Evolutionary conservation across 2,113 vertebrate species (phyloP).

Genomic region (Microcebus murinus): DNA sequence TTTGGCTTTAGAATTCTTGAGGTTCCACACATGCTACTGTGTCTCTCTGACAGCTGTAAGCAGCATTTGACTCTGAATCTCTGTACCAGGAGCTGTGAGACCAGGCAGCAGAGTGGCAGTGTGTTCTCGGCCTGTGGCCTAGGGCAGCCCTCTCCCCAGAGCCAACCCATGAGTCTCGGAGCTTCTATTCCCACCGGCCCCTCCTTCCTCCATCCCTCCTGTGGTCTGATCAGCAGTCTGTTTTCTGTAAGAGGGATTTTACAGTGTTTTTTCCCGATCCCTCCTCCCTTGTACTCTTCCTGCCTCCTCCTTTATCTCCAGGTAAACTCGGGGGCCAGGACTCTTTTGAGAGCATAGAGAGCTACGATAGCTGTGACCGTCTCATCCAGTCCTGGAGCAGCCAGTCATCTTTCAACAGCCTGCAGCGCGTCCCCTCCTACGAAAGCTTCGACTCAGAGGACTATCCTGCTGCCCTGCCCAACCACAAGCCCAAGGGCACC

Average conservation of each 20-base stretch:
- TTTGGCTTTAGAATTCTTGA: conserved; percentile 4
- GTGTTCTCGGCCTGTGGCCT: too few relatives aligned
- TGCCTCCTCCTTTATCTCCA: conserved; percentile 73
- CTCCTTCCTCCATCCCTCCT: not conserved
- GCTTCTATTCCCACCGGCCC: not conserved
- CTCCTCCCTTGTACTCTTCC: conserved; percentile 56
- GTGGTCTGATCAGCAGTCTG: not conserved
- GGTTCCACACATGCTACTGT: not conserved
- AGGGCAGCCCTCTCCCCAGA: not conserved
- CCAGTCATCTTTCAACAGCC: conserved; percentile 98
- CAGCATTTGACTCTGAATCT: not conserved
- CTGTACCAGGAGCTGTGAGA: not conserved
- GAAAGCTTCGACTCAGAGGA: conserved; percentile 99
- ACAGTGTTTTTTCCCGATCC: conserved; percentile 74
- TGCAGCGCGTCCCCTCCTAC: conserved; percentile 98
- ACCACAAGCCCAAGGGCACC: conserved; percentile 98
- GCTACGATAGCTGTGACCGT: conserved; percentile 97
- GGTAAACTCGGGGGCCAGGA: conserved; percentile 98
- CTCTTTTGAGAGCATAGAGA: conserved; percentile 99
- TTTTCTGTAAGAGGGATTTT: conserved; percentile 70
- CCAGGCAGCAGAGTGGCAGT: not conserved
- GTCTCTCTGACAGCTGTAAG: not conserved
- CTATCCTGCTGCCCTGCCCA: conserved; percentile 93
- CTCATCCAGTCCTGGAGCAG: conserved; percentile 99
- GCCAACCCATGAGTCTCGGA: not conserved